Percentiles rank a stretch among this genome's conserved stretches.
phyloP scores from a whole-genome alignment of 2,888 invertebrate species.

The Emesis furor region DNA sequence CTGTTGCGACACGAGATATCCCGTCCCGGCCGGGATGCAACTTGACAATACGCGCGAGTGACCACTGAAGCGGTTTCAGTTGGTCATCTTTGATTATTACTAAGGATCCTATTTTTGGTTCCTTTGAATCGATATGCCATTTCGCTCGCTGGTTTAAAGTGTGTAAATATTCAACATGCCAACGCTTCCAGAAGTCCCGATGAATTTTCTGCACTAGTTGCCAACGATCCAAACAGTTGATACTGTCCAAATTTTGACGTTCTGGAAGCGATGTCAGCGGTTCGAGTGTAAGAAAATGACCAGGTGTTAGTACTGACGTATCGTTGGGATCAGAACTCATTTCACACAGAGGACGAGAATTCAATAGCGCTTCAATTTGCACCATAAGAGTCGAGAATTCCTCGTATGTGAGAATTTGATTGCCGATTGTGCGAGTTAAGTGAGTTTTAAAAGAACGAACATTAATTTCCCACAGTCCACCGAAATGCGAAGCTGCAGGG shows the following conservation, averaged over 20 bases:
- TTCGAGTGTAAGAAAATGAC: conserved; percentile 39
- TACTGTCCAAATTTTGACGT: conserved; percentile 9
- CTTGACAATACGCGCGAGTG: conserved; percentile 10
- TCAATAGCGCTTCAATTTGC: conserved; percentile 17
- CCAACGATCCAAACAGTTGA: conserved; percentile 43
- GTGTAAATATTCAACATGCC: conserved; percentile 48
- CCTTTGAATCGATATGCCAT: conserved; percentile 1
- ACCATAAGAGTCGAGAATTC: background rate
- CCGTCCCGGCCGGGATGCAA: conserved; percentile 40
- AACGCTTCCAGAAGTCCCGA: conserved; percentile 47
- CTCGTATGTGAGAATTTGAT: background rate
- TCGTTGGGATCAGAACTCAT: conserved; percentile 36
- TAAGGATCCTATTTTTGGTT: conserved; percentile 17
- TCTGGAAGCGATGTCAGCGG: conserved; percentile 39
- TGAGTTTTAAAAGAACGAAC: background rate
- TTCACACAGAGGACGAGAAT: background rate
- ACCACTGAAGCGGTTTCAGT: background rate
- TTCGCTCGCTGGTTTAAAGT: conserved; percentile 53
- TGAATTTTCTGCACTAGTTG: conserved; percentile 43
- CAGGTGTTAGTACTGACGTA: conserved; percentile 24
- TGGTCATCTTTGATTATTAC: background rate
- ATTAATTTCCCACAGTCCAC: conserved; percentile 12
- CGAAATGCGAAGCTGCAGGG: background rate
- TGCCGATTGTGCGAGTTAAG: background rate
- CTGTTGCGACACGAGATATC: conserved; percentile 28